Conservation (phyloP, 2,888 invertebrate species). For the Heliconius ethilla region DNA sequence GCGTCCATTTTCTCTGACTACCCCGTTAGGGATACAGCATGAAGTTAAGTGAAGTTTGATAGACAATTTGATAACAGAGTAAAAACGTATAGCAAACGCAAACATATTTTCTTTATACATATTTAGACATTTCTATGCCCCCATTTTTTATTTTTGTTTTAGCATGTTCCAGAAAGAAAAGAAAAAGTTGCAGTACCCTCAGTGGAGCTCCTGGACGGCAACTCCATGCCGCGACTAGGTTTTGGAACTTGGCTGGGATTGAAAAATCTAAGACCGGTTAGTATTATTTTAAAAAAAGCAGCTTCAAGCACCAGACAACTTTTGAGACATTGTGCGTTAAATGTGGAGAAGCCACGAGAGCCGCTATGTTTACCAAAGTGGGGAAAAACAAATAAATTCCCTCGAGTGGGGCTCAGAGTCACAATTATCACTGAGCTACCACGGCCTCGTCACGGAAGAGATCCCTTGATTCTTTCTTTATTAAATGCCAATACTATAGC, state of each 20-base stretch:
- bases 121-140: too few species aligned
- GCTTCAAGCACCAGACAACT: not conserved
- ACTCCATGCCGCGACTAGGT: conserved; percentile 82
- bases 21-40: too few species aligned
- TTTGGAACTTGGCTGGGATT: conserved; percentile 83
- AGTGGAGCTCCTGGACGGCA: conserved; percentile 80
- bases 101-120: too few species aligned
- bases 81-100: too few species aligned
- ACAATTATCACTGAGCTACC: not conserved
- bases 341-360: not conserved
- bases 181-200: not conserved
- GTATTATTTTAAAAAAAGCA: not conserved
- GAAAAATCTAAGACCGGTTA: conserved; percentile 61
- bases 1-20: too few species aligned
- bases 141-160: not conserved
- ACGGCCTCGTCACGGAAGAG: too few species aligned
- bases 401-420: too few species aligned
- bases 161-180: not conserved
- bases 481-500: not conserved
- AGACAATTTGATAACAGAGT: too few species aligned
- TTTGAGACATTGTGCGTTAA: not conserved
- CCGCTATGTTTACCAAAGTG: not conserved
- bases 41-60: too few species aligned
- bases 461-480: too few species aligned
- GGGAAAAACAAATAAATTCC: too few species aligned